Base-by-base conservation (phyloP, 2,888 invertebrate genomes). In the Gryllus longicercus region DNA sequence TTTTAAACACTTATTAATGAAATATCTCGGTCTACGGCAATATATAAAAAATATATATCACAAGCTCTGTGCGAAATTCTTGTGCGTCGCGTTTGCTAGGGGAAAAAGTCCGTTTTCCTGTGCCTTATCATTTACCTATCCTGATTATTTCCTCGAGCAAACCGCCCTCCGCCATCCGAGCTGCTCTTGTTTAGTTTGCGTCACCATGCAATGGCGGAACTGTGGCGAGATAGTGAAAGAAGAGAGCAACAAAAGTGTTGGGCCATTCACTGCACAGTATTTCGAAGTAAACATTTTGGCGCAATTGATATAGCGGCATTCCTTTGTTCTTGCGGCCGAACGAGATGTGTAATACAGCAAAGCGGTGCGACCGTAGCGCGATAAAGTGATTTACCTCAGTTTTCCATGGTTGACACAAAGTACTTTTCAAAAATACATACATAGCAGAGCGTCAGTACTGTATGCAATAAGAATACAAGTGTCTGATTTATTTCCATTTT, bases 1-100 rank as follows among this genome's bases (percentile, higher is more conserved):
- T 38, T 38, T 38, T 38, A 38, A 38, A 38, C 5, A 38, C 8
- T 5, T 38, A 38, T 38, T 38, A 38, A 63, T 63, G 63, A 63
- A 63, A 63, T 63, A 63, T 63, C 63, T 63, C 63, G 63, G 63
- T 18, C 63, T 63, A 63, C n/a, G 63, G n/a, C 63, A 63, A 63
- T 63, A 8, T 63, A 16, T 63, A 14, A 63, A 63, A 63, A 63
- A 63, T 63, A 63, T 63, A 63, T 63, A 63, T 63, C 63, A 63
- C 63, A 63, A 63, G 63, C 63, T 63, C 63, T 63, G 63, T 63
- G 63, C 63, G n/a, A 63, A 63, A 16, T 5, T 18, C 63, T 63
- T 63, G 63, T 18, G n/a, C 14, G n/a, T 63, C 63, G 14, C n/a
- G 16, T 63, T 63, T 63, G n/a, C n/a, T 63, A n/a, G n/a, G 63